Percentiles rank a stretch among this genome's conserved stretches.
Evolutionary conservation across 2,888 invertebrate species (phyloP).

Genomic region (Toxonevra muliebris): DNA sequence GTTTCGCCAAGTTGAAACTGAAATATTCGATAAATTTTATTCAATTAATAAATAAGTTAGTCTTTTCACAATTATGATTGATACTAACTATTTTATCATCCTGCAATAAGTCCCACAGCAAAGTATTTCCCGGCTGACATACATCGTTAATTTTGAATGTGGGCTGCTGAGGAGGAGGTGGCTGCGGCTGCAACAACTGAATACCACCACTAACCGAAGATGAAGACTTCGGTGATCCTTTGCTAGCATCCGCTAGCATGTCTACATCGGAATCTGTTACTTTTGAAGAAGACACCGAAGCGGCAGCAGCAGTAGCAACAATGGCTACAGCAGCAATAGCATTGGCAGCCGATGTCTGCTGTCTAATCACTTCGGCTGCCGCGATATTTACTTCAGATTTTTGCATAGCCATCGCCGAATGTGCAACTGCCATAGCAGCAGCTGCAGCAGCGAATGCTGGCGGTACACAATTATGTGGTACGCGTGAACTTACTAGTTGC

Average conservation of each 20-base stretch:
- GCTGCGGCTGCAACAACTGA: conserved; percentile 19
- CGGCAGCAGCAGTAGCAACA: conserved; percentile 40
- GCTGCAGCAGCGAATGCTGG: conserved; percentile 60
- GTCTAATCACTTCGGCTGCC: conserved; percentile 40
- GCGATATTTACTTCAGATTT: conserved; percentile 51
- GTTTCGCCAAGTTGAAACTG: conserved; percentile 89
- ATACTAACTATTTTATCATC: conserved; percentile 84
- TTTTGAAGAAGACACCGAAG: conserved; percentile 22
- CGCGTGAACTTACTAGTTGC: conserved; percentile 72
- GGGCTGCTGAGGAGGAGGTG: conserved; percentile 46
- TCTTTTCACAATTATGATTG: background rate
- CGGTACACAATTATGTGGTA: conserved; percentile 60
- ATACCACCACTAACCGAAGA: conserved; percentile 20
- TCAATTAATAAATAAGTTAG: background rate
- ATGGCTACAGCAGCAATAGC: conserved; percentile 38
- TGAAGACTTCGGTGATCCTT: conserved; percentile 26
- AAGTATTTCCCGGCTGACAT: conserved; percentile 89
- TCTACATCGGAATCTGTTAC: conserved; percentile 46
- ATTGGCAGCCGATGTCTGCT: conserved; percentile 48
- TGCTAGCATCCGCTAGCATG: conserved; percentile 43
- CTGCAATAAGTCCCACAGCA: conserved; percentile 93
- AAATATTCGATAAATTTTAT: conserved; percentile 26
- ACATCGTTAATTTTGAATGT: conserved; percentile 70
- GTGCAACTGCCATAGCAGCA: conserved; percentile 58
- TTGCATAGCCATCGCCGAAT: conserved; percentile 57